Evolutionary conservation across 2,888 invertebrate genomes (phyloP), one percentile per base, ranked within the genome.

Genomic region (Parnassius mnemosyne): DNA sequence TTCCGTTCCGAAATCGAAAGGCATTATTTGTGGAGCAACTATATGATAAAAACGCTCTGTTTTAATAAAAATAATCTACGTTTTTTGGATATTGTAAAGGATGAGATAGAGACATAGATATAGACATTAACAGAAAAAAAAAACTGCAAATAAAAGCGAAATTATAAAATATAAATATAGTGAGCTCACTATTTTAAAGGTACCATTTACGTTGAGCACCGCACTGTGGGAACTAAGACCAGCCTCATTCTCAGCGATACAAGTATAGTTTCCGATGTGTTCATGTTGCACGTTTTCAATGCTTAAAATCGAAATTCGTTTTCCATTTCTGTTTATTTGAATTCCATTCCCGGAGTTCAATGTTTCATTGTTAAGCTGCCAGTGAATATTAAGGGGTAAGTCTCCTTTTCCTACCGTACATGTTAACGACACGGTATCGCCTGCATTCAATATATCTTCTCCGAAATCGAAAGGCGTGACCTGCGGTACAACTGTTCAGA

Each of bases 391-490:
- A 68, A 95, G 83, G 42, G 95, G 94, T 65, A 94, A 84, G 79
- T 96, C 95, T 43, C 95, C 95, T 83, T 95, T 95, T 53, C 93
- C 92, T 65, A 95, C 93, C 58, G 95, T 93, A 79, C 95, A 96
- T 47, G 93, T 94, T 10, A 94, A 86, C 53, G 95, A 94, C 12
- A 94, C 94, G 53, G 94, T 93, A 77, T 96, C 96, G 64, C 95
- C 95, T 66, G 95, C 94, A 75, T 95, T 95, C 52, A 93, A 89
- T 66, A 94, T 91, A 68, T 95, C 94, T 73, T 95, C 95, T 62
- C 95, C 96, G 79, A 96, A 96, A 78, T 94, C 93, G 77, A 96
- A 96, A 56, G 95, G 94, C 64, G 94, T 94, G 73, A 97, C 95
- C 93, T 96, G 95, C 66, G 96, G 96, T 73, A 94, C 92, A 83